Percentiles rank a stretch among this genome's conserved stretches.
phyloP scores from a whole-genome alignment of 92 coral and sea anemone species.

The Anthopleura xanthogrammica region DNA sequence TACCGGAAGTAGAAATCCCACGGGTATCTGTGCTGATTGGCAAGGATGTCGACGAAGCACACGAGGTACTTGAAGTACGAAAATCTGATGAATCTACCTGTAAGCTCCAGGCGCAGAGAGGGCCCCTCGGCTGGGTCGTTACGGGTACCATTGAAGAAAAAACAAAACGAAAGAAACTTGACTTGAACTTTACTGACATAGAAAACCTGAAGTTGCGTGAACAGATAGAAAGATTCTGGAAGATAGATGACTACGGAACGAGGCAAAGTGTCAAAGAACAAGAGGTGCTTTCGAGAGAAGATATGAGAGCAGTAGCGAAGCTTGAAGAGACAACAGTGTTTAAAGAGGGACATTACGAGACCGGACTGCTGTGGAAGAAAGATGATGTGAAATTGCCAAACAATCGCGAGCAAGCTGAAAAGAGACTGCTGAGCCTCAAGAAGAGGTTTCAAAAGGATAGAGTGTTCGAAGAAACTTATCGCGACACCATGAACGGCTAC shows the following conservation, averaged over 20 bases:
- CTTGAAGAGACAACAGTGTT: too few species aligned
- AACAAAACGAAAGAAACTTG: conserved; percentile 6
- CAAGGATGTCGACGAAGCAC: conserved; percentile 44
- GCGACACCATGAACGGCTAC: too few species aligned
- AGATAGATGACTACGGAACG: conserved; percentile 49
- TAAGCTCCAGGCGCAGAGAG: conserved; percentile 40
- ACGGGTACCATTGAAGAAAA: conserved; percentile 40
- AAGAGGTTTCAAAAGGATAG: too few species aligned
- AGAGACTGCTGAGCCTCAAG: too few species aligned
- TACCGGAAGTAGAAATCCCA: conserved; percentile 26
- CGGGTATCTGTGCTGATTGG: conserved; percentile 55
- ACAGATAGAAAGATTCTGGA: conserved; percentile 58
- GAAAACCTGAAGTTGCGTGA: conserved; percentile 35
- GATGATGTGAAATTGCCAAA: too few species aligned
- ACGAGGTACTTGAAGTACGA: conserved; percentile 47
- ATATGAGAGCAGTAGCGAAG: too few species aligned
- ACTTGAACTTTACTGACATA: conserved; percentile 30
- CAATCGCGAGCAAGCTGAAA: too few species aligned
- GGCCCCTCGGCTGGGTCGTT: conserved; percentile 55
- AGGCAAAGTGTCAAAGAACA: too few species aligned
- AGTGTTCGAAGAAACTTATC: too few species aligned
- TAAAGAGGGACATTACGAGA: too few species aligned
- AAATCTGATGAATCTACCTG: conserved; percentile 26
- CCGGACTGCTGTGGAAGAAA: too few species aligned
- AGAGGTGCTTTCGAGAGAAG: too few species aligned